These are phyloP conservation scores for Coremacera marginata DNA, from an alignment of 2,888 invertebrate genomes.

Conservation along the genomic window DNA sequence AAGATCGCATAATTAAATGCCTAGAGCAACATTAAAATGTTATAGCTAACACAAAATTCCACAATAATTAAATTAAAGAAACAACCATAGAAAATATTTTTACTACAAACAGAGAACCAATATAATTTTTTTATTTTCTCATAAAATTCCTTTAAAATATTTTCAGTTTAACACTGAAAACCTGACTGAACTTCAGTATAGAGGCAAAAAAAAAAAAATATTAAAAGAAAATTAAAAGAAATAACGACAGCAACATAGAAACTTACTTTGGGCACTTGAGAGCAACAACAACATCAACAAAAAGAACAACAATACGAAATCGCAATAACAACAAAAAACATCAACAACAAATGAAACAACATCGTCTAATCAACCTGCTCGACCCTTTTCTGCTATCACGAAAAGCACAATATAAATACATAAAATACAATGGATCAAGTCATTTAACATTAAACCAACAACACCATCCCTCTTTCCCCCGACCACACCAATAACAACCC, in stretches of 20 bases:
- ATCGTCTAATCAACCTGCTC: constrained; percentile 14
- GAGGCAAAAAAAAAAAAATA: neutral
- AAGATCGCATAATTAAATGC: too few species aligned
- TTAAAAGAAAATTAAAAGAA: neutral
- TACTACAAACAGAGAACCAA: too few species aligned
- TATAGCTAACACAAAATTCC: too few species aligned
- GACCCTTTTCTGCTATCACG: constrained; percentile 11
- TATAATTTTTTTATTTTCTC: too few species aligned
- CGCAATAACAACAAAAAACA: neutral
- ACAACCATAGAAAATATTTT: too few species aligned
- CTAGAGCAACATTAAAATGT: too few species aligned
- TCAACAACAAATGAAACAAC: neutral
- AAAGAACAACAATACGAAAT: neutral
- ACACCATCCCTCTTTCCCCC: too few species aligned
- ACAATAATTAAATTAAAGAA: too few species aligned
- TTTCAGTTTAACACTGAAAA: neutral
- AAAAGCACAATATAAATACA: constrained; percentile 32
- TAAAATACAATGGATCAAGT: constrained; percentile 34
- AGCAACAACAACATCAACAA: neutral
- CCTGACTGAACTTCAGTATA: neutral
- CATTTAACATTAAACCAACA: constrained; percentile 24
- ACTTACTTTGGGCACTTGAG: neutral
- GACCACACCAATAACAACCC: neutral
- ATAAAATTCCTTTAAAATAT: too few species aligned
- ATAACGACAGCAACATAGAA: neutral